Conservation (phyloP, 2,888 invertebrate genomes). For the Tenthredo livida region DNA sequence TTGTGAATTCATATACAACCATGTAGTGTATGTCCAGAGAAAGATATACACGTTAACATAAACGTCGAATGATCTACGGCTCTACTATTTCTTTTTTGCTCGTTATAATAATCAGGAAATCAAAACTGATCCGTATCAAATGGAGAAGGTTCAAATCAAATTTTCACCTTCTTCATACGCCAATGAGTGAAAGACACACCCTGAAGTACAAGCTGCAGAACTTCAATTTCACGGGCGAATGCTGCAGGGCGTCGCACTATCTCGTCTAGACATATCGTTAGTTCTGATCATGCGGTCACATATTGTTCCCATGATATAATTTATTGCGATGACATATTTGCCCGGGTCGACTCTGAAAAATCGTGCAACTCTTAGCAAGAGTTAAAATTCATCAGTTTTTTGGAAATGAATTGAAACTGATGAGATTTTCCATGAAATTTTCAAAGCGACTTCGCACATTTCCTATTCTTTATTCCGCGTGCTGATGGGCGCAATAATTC, state of each 20-base stretch:
- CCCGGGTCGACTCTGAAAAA: not conserved
- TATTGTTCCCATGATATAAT: not conserved
- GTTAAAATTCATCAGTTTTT: not conserved
- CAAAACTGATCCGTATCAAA: not conserved
- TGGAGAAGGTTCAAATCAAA: constrained; percentile 2
- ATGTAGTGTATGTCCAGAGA: constrained; percentile 10
- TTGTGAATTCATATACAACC: not conserved
- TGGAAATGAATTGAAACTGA: too few species aligned
- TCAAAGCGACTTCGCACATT: not conserved
- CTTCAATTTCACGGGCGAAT: constrained; percentile 49
- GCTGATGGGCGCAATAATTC: not conserved
- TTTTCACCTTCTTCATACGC: constrained; percentile 25
- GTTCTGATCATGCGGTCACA: too few species aligned
- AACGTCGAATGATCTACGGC: not conserved
- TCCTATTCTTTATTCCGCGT: not conserved
- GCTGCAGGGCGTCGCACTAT: constrained; percentile 19
- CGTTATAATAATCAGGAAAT: not conserved
- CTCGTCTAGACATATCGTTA: constrained; percentile 41
- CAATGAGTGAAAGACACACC: constrained; percentile 25
- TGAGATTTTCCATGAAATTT: too few species aligned
- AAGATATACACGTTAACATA: not conserved
- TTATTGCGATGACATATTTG: not conserved
- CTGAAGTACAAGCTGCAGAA: constrained; percentile 1
- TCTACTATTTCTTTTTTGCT: not conserved
- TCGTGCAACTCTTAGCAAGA: not conserved